phyloP scores from a whole-genome alignment of 2,888 invertebrate species.

The Drosophila atroscutellata region DNA sequence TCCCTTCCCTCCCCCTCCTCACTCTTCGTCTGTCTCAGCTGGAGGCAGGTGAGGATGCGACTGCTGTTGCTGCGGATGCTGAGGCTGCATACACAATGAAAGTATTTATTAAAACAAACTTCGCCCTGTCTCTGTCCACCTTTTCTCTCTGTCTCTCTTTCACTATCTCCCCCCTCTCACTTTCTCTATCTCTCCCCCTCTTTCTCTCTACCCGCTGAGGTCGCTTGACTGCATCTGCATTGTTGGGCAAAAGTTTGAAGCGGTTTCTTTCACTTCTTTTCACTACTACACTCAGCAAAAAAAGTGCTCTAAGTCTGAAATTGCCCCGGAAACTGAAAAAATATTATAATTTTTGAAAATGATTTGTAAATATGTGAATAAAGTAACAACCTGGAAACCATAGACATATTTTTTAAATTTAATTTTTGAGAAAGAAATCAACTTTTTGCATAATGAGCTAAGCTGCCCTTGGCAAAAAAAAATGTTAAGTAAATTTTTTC shows the following conservation, averaged over 20 bases:
- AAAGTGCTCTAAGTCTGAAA: not conserved
- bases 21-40: constrained; percentile 8
- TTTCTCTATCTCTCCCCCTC: not conserved
- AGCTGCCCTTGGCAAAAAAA: not conserved
- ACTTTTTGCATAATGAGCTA: not conserved
- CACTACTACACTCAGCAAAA: not conserved
- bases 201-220: not conserved
- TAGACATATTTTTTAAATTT: no score
- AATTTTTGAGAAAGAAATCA: no score
- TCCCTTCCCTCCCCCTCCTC: not conserved
- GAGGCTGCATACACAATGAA: constrained; percentile 69
- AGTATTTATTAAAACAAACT: constrained; percentile 81
- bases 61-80: constrained; percentile 31
- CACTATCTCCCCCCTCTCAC: not conserved
- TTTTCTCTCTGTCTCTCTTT: not conserved
- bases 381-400: no score
- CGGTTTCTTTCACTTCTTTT: constrained; percentile 8
- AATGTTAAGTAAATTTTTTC: not conserved
- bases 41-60: constrained; percentile 55
- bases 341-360: not conserved
- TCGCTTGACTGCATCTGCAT: constrained; percentile 34
- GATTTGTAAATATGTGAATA: not conserved
- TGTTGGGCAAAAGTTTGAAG: constrained; percentile 48
- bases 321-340: not conserved
- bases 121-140: constrained; percentile 15